These are phyloP conservation scores for Sebastes oblongus DNA, from an alignment of 2,797 vertebrate species.

Conservation along the genomic window DNA sequence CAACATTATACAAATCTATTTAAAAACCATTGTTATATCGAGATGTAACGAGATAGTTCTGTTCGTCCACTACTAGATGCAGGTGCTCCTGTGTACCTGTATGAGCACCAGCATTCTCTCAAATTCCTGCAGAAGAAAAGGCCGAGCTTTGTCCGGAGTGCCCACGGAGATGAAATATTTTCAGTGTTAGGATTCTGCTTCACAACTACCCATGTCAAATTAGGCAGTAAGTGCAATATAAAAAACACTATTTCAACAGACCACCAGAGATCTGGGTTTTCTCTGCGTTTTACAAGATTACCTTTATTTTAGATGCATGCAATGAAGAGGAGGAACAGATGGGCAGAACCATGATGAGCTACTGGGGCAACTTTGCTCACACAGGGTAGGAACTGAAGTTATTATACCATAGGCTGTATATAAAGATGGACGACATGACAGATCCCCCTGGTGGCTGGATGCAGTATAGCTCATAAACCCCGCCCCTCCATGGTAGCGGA, in stretches of 20 bases:
- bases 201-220: conserved; percentile 61
- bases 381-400: conserved; percentile 76
- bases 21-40: not conserved
- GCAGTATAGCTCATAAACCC: too few relatives aligned
- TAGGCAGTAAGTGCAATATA: conserved; percentile 46
- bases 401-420: too few relatives aligned
- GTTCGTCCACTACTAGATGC: conserved; percentile 60
- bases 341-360: conserved; percentile 81
- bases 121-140: conserved; percentile 45
- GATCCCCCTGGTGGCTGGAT: too few relatives aligned
- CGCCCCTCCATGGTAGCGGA: too few relatives aligned
- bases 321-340: conserved; percentile 78
- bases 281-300: not conserved
- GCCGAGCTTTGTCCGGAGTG: conserved; percentile 83
- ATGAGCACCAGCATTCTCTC: conserved; percentile 84
- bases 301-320: conserved; percentile 57
- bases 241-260: not conserved
- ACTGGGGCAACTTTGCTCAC: conserved; percentile 88
- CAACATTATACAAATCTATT: not conserved
- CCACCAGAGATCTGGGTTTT: not conserved
- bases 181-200: conserved; percentile 85
- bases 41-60: not conserved
- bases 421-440: too few relatives aligned
- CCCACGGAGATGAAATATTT: conserved; percentile 85
- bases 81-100: conserved; percentile 85